A percentile compares a stretch with the other conserved stretches of the same genome.
These are phyloP conservation scores for Baryphthengus martii DNA, from an alignment of 2,113 vertebrate species.

Conservation along the genomic window DNA sequence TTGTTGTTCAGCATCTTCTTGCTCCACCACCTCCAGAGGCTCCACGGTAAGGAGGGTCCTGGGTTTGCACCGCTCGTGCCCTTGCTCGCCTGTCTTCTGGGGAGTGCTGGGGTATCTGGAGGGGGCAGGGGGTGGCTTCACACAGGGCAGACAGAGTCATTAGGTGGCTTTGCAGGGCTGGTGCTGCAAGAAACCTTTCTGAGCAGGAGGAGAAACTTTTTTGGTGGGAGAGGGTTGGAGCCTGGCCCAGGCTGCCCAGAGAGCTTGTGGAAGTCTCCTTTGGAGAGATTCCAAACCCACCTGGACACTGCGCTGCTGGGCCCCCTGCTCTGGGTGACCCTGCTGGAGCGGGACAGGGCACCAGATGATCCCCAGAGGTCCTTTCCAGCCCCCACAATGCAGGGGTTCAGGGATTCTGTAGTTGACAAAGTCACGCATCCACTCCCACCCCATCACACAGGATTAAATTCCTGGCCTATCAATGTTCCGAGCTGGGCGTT, in stretches of 20 bases:
- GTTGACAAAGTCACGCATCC: neutral
- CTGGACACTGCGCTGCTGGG: neutral
- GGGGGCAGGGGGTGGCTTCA: neutral
- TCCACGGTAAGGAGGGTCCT: neutral
- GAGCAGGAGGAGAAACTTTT: neutral
- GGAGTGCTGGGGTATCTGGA: neutral
- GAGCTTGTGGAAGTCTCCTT: neutral
- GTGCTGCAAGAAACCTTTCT: neutral
- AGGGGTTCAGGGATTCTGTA: neutral
- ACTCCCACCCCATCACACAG: rapidly evolving
- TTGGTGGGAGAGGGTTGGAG: neutral
- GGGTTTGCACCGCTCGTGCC: rapidly evolving
- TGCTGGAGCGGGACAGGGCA: neutral
- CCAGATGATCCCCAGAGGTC: neutral
- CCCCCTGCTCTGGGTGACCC: neutral
- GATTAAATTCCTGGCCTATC: neutral
- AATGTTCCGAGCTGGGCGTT: neutral
- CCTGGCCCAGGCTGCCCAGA: neutral
- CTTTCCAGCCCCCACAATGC: neutral
- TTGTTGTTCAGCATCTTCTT: neutral
- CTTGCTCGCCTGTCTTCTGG: neutral
- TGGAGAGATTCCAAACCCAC: neutral
- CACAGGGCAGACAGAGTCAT: neutral
- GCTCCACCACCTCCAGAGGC: neutral
- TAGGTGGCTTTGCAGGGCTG: neutral